Percentiles rank a stretch among this genome's conserved stretches.
These are phyloP conservation scores for Neotoxoptera formosana DNA, from an alignment of 1,140 invertebrate species.

Conservation along the genomic window DNA sequence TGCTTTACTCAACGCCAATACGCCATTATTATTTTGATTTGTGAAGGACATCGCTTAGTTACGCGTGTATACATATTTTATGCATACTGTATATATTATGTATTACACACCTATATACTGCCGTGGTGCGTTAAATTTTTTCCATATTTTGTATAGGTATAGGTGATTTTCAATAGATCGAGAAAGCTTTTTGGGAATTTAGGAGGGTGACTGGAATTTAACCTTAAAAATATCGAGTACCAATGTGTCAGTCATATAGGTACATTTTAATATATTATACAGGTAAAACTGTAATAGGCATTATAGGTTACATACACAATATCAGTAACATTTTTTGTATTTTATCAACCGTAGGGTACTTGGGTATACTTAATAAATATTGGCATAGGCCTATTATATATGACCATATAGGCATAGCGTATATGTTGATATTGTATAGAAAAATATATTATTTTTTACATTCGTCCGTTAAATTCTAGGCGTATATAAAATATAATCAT, in stretches of 20 bases:
- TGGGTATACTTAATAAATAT: too few species aligned
- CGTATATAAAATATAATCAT: neutral
- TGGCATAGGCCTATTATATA: too few species aligned
- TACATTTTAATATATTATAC: neutral
- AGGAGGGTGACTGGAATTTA: neutral
- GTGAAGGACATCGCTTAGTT: neutral
- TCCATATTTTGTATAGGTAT: neutral
- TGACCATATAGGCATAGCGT: too few species aligned
- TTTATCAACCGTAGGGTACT: neutral
- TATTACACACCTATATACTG: neutral
- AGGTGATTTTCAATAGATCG: neutral
- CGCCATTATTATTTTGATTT: constrained; percentile 2
- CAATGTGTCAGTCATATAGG: neutral
- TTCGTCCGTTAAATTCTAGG: neutral
- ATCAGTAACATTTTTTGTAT: neutral
- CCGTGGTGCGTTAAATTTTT: neutral
- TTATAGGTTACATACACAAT: neutral
- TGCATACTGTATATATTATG: neutral
- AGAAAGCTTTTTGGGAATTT: neutral
- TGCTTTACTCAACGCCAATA: neutral
- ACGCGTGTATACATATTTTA: neutral
- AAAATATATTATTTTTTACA: neutral
- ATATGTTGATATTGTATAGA: too few species aligned
- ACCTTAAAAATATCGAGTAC: neutral
- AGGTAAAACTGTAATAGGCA: too few species aligned